A percentile compares a stretch with the other conserved stretches of the same genome.
phyloP scores from a whole-genome alignment of 2,113 vertebrate species.

The Saimiri boliviensis region DNA sequence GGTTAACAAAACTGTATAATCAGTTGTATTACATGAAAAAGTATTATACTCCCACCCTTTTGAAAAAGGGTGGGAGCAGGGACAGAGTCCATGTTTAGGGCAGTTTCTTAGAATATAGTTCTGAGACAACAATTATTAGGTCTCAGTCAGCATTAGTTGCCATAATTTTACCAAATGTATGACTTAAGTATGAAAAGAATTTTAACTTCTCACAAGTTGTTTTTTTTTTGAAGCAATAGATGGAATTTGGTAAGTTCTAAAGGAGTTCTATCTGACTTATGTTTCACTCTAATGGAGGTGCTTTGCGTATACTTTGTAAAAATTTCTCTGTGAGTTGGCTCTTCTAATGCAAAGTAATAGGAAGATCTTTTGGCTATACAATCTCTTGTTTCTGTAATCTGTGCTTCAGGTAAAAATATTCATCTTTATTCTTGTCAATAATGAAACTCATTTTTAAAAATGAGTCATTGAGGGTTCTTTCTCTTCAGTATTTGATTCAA shows the following conservation, averaged over 20 bases:
- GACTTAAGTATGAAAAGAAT: background rate
- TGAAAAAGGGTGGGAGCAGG: background rate
- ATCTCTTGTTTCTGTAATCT: background rate
- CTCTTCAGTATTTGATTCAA: background rate
- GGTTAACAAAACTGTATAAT: background rate
- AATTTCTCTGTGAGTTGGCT: background rate
- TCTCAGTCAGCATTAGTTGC: background rate
- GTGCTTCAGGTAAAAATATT: background rate
- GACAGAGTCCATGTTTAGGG: background rate
- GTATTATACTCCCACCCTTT: background rate
- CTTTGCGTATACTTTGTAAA: background rate
- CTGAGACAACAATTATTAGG: background rate
- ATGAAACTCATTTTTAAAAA: background rate
- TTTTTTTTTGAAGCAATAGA: constrained; percentile 18
- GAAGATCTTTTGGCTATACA: background rate
- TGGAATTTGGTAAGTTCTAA: constrained; percentile 19
- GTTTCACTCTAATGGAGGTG: constrained; percentile 6
- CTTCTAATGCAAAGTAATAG: background rate
- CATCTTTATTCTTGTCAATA: background rate
- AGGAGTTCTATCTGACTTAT: background rate
- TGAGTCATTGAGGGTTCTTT: background rate
- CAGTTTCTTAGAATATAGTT: background rate
- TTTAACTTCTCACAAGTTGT: background rate
- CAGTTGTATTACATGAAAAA: background rate
- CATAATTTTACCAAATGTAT: background rate